Evolutionary conservation across 2,113 vertebrate species (phyloP).

Genomic region (Vombatus ursinus): DNA sequence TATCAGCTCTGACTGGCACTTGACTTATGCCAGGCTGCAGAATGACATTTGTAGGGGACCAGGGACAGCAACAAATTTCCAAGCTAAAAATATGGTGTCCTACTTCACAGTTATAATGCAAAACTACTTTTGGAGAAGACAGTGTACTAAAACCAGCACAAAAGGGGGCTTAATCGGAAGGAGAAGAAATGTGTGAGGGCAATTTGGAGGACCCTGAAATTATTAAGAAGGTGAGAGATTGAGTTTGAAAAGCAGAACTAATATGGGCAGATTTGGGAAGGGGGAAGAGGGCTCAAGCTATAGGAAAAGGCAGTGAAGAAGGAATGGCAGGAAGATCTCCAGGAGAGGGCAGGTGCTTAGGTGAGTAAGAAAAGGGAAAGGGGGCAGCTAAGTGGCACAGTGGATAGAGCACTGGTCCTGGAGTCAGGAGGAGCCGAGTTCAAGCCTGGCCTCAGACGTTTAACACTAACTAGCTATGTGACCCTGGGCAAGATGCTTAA

Average conservation of each 20-base stretch:
- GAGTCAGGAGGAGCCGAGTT: not conserved
- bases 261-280: not conserved
- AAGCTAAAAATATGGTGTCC: not conserved
- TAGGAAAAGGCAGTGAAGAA: not conserved
- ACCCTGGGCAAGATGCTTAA: not conserved
- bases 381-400: not conserved
- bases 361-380: not conserved
- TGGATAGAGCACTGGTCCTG: not conserved
- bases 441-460: not conserved
- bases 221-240: not conserved
- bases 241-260: not conserved
- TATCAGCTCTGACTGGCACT: rapidly evolving
- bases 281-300: not conserved
- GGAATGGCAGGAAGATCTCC: not conserved
- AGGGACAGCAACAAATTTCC: not conserved
- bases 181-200: not conserved
- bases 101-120: not conserved
- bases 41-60: rapidly evolving
- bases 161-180: not conserved
- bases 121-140: not conserved
- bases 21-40: not conserved
- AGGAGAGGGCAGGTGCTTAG: not conserved
- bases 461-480: not conserved
- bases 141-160: not conserved
- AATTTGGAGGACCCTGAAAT: not conserved